phyloP scores from a whole-genome alignment of 2,113 vertebrate genomes.

The Poeciliopsis prolifica region DNA sequence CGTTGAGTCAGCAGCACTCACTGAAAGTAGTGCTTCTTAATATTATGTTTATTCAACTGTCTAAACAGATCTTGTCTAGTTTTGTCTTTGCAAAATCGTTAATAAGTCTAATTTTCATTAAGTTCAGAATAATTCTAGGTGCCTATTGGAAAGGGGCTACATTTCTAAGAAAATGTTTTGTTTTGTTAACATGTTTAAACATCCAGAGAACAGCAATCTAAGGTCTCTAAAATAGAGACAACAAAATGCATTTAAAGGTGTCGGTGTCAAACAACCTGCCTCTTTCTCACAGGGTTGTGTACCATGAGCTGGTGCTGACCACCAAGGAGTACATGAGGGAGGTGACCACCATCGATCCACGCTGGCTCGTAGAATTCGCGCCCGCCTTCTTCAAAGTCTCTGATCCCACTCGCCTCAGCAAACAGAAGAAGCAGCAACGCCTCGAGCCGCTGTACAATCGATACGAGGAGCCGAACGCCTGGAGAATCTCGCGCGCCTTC shows the following conservation, averaged over 20 bases:
- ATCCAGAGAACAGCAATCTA: no score
- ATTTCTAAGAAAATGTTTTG: no score
- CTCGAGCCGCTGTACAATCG: conserved; percentile 97
- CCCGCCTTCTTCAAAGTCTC: conserved; percentile 99
- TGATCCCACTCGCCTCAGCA: conserved; percentile 96
- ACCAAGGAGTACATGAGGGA: conserved; percentile 99
- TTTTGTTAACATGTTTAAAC: no score
- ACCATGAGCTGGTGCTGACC: conserved; percentile 96
- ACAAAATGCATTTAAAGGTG: background rate
- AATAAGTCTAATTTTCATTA: no score
- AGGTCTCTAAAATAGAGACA: background rate
- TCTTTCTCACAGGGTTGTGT: conserved; percentile 88
- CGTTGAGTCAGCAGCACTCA: no score
- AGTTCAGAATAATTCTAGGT: no score
- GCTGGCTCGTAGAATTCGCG: conserved; percentile 97
- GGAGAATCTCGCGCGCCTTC: conserved; percentile 96
- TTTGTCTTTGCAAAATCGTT: no score
- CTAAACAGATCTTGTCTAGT: no score
- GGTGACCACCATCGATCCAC: conserved; percentile 96
- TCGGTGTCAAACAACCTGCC: background rate
- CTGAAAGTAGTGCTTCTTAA: no score
- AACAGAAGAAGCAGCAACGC: conserved; percentile 97
- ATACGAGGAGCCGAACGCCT: conserved; percentile 97
- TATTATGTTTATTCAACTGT: no score
- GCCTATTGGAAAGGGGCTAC: no score